Evolutionary conservation across 2,113 vertebrate genomes (phyloP).

Genomic region (Acrocephalus arundinaceus): DNA sequence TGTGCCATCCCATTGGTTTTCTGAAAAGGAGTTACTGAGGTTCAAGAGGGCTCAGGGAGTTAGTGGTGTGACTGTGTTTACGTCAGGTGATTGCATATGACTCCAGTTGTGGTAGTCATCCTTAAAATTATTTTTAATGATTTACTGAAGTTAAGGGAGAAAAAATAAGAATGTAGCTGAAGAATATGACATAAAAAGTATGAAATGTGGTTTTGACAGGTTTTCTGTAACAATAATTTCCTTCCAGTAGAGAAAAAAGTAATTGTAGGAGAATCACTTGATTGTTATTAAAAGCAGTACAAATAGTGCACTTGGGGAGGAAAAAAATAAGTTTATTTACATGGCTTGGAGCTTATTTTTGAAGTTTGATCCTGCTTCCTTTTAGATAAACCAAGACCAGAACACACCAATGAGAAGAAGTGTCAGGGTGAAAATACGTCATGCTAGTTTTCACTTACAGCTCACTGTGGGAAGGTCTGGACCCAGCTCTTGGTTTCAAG

Average conservation of each 20-base stretch:
- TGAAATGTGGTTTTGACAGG: not conserved
- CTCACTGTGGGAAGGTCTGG: not conserved
- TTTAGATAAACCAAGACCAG: not conserved
- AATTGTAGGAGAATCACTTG: not conserved
- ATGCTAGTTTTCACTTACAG: not conserved
- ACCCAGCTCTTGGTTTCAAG: not conserved
- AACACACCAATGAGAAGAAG: not conserved
- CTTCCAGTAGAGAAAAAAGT: not conserved
- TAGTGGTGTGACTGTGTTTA: not conserved
- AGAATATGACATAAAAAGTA: not conserved
- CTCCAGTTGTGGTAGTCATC: not conserved
- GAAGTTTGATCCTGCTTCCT: not conserved
- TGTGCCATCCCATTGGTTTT: not conserved
- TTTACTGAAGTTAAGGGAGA: not conserved
- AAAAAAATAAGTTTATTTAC: not conserved
- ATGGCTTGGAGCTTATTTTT: not conserved
- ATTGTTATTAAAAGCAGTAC: not conserved
- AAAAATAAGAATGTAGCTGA: not conserved
- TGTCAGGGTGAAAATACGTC: not conserved
- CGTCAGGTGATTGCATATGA: not conserved
- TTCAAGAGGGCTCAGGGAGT: not conserved
- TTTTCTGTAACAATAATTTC: not conserved
- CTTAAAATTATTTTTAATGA: not conserved
- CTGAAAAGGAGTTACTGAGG: not conserved
- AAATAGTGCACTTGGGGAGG: not conserved